Evolutionary conservation across 2,797 vertebrate species (phyloP).

Genomic region (Cossypha heuglini): DNA sequence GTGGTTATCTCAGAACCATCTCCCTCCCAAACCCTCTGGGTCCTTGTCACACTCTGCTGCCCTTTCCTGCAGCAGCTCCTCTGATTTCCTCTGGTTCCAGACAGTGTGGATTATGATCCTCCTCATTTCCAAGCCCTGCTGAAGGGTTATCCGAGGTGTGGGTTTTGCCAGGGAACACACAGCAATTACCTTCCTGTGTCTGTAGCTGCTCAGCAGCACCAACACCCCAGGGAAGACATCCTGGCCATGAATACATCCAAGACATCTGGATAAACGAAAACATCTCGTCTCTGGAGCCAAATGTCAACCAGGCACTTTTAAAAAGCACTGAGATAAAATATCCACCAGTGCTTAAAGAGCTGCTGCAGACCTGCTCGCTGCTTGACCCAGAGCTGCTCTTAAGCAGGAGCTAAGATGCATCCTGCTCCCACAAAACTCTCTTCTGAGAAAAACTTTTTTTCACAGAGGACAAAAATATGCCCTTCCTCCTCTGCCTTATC

Average conservation of each 20-base stretch:
- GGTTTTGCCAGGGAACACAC: not conserved
- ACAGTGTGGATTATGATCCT: not conserved
- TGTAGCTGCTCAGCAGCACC: not conserved
- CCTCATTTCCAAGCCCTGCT: not conserved
- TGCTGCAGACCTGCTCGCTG: not conserved
- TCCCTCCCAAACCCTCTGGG: not conserved
- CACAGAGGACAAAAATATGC: not conserved
- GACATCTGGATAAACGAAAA: constrained; percentile 28
- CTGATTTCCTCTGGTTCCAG: not conserved
- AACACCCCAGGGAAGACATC: not conserved
- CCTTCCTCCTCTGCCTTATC: not conserved
- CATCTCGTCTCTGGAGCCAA: not conserved
- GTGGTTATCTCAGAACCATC: not conserved
- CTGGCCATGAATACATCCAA: not conserved
- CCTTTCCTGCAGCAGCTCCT: not conserved
- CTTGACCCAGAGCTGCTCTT: not conserved
- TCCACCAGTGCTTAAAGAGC: not conserved
- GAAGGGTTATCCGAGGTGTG: not conserved
- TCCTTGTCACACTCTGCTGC: not conserved
- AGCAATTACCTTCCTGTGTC: constrained; percentile 22
- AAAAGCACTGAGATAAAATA: not conserved
- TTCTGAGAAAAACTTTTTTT: not conserved
- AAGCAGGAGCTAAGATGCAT: not conserved
- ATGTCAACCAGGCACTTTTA: constrained; percentile 26
- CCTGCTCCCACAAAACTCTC: not conserved